phyloP scores from a whole-genome alignment of 1,140 invertebrate species.

The Uloborus diversus region DNA sequence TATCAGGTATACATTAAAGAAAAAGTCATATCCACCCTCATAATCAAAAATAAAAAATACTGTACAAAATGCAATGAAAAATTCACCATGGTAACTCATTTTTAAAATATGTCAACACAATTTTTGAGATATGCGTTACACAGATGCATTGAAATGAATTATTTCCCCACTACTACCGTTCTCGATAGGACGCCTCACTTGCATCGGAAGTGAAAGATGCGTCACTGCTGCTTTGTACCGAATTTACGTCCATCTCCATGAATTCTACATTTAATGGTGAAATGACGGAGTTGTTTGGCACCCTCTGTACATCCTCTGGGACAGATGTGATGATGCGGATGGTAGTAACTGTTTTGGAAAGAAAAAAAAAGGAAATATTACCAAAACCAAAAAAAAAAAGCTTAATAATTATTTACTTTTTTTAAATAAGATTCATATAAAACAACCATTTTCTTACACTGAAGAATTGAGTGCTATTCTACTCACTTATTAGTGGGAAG shows the following conservation, averaged over 20 bases:
- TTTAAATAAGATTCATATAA: too few relatives aligned
- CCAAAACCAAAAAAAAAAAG: too few relatives aligned
- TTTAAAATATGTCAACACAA: neutral
- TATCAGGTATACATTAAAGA: neutral
- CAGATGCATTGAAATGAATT: too few relatives aligned
- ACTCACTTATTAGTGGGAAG: too few relatives aligned
- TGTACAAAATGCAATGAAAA: too few relatives aligned
- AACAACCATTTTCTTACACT: too few relatives aligned
- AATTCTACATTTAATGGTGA: constrained; percentile 31
- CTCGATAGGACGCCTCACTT: constrained; percentile 31
- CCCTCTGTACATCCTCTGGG: constrained; percentile 23
- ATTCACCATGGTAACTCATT: neutral
- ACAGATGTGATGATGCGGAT: constrained; percentile 13
- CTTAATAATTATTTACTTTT: too few relatives aligned
- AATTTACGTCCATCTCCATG: constrained; percentile 46
- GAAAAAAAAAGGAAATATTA: neutral
- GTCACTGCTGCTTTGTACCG: constrained; percentile 29
- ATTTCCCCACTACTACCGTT: constrained; percentile 45
- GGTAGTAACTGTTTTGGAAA: constrained; percentile 9
- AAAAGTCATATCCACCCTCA: neutral
- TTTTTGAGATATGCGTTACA: too few relatives aligned
- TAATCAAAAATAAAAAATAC: neutral
- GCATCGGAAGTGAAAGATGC: constrained; percentile 12
- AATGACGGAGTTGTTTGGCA: constrained; percentile 17
- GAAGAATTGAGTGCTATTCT: too few relatives aligned